Conservation (phyloP, 1,140 invertebrate genomes). For the Pomacea maculata region DNA sequence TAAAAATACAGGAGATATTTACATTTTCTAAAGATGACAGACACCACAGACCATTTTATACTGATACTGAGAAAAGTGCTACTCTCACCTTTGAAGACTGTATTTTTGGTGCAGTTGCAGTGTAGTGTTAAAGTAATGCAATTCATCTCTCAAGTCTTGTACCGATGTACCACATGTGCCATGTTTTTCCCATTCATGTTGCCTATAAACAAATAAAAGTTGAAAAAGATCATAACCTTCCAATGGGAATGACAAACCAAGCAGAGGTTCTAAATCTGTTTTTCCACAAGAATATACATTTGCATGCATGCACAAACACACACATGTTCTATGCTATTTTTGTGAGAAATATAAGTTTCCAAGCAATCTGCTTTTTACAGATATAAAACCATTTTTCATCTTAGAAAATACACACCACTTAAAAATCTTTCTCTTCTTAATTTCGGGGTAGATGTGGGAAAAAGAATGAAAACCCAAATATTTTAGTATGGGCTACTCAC, state of each 20-base stretch:
- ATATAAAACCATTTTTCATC: neutral
- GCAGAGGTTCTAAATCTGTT: neutral
- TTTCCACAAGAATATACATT: neutral
- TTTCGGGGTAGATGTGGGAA: too few relatives aligned
- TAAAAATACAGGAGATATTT: neutral
- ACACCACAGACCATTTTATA: too few relatives aligned
- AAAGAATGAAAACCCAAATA: neutral
- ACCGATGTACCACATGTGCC: slow-evolving; percentile 9
- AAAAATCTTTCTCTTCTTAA: neutral
- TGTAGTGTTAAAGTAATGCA: slow-evolving; percentile 15
- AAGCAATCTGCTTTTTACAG: neutral
- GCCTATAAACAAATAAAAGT: slow-evolving; percentile 6
- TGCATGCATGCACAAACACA: neutral
- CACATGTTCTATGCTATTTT: neutral
- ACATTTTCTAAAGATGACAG: too few relatives aligned
- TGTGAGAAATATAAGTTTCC: neutral
- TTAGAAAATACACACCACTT: neutral
- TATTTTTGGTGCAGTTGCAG: slow-evolving; percentile 6
- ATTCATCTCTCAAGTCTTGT: slow-evolving; percentile 11
- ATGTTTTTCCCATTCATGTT: slow-evolving; percentile 21
- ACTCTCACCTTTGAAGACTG: neutral
- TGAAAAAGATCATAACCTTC: neutral
- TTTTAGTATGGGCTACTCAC: neutral
- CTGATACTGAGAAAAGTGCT: too few relatives aligned
- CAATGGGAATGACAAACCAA: neutral